A percentile compares a stretch with the other conserved stretches of the same genome.
These are phyloP conservation scores for Leucoraja erinaceus DNA, from an alignment of 2,113 vertebrate species.

Conservation along the genomic window DNA sequence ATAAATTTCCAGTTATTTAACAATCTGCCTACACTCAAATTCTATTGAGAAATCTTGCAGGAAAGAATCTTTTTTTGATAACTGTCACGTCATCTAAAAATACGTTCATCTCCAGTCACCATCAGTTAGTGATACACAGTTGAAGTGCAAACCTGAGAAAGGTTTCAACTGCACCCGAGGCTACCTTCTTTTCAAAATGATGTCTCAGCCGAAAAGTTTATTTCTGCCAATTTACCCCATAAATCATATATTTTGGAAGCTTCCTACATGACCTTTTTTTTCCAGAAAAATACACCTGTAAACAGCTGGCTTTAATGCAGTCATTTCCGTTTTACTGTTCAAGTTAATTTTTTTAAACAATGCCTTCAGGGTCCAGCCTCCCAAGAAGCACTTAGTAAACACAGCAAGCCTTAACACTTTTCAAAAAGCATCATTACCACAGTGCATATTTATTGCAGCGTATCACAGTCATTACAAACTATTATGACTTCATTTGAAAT, in stretches of 20 bases:
- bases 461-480: conserved; percentile 13
- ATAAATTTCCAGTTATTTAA: neutral
- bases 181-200: neutral
- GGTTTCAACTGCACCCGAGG: neutral
- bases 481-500: conserved; percentile 39
- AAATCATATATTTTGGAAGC: neutral
- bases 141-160: neutral
- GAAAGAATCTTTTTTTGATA: neutral
- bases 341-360: conserved; percentile 7
- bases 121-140: too few species aligned
- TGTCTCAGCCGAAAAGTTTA: neutral
- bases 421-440: conserved; percentile 16
- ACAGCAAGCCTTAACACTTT: conserved; percentile 11
- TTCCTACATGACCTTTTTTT: neutral
- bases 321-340: neutral
- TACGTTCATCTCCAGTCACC: neutral
- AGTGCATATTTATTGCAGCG: neutral
- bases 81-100: neutral
- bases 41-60: neutral
- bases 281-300: conserved; percentile 15
- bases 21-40: neutral
- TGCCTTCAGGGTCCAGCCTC: neutral
- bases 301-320: conserved; percentile 19
- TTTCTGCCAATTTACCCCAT: neutral
- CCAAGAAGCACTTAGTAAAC: conserved; percentile 30